Evolutionary conservation across 64 coral and sea anemone genomes (phyloP).

Genomic region (Anthopleura sola): DNA sequence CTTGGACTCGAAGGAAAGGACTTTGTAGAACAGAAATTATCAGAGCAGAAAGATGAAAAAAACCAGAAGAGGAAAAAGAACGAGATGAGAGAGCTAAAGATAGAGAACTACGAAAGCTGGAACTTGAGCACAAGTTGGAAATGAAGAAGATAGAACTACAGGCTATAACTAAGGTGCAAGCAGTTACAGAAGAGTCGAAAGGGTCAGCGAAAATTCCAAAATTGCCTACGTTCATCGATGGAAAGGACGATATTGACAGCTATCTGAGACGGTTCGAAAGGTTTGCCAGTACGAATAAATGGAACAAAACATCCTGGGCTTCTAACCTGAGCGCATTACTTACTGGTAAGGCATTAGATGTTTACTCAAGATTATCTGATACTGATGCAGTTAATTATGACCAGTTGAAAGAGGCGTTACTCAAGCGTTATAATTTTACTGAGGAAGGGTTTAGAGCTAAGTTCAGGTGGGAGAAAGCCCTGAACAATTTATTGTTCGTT

Average conservation of each 20-base stretch:
- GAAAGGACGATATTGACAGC: conserved; percentile 49
- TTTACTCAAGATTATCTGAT: too few relatives aligned
- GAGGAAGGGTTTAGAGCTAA: too few relatives aligned
- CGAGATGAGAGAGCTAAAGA: not conserved
- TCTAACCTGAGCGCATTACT: too few relatives aligned
- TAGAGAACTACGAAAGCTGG: not conserved
- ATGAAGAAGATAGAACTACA: not conserved
- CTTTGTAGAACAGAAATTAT: not conserved
- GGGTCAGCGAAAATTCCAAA: not conserved
- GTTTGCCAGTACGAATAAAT: too few relatives aligned
- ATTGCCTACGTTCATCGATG: conserved; percentile 31
- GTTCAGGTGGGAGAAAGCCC: too few relatives aligned
- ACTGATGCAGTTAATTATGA: too few relatives aligned
- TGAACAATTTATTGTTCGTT: too few relatives aligned
- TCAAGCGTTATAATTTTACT: too few relatives aligned
- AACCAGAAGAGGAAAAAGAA: not conserved
- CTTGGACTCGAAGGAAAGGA: not conserved
- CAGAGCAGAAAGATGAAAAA: not conserved
- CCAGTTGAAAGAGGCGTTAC: too few relatives aligned
- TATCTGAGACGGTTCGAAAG: conserved; percentile 31
- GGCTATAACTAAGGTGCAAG: not conserved
- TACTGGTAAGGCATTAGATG: too few relatives aligned
- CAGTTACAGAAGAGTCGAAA: not conserved
- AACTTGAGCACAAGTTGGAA: not conserved
- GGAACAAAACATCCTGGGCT: too few relatives aligned